A percentile compares a stretch with the other conserved stretches of the same genome.
phyloP scores from a whole-genome alignment of 1,140 invertebrate genomes.

The Cryptotermes secundus region DNA sequence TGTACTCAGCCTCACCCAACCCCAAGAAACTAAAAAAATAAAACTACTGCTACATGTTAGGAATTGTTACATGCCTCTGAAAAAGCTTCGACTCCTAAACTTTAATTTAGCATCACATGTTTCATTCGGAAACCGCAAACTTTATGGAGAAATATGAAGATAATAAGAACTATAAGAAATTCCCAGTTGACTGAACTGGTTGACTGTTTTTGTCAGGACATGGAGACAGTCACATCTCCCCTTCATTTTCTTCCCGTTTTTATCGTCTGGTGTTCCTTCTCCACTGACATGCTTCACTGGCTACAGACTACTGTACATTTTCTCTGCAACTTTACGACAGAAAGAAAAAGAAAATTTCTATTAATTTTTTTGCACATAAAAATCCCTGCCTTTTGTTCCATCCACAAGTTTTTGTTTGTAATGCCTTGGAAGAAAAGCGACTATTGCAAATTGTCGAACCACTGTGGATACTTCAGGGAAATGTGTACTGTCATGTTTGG shows the following conservation, averaged over 20 bases:
- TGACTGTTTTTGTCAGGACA: background rate
- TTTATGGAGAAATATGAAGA: background rate
- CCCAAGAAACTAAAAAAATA: too few species aligned
- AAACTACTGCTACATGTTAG: too few species aligned
- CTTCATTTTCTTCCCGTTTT: background rate
- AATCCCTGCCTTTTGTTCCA: background rate
- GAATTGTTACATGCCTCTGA: too few species aligned
- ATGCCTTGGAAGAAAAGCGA: background rate
- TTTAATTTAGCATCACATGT: too few species aligned
- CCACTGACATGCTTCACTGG: background rate
- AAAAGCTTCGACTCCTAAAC: too few species aligned
- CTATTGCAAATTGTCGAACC: background rate
- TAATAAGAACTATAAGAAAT: background rate
- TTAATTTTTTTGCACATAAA: background rate
- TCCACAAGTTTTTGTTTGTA: background rate
- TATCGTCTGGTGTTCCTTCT: background rate
- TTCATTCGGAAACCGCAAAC: too few species aligned
- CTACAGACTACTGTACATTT: background rate
- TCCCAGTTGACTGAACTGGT: background rate
- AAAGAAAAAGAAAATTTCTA: background rate
- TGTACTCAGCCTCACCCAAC: too few species aligned
- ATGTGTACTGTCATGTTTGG: background rate
- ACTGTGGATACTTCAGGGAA: background rate
- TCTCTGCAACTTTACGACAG: background rate
- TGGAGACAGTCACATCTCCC: background rate